Base-by-base conservation (phyloP, 2,888 invertebrate genomes). In the Lasioglossum leucozonium region DNA sequence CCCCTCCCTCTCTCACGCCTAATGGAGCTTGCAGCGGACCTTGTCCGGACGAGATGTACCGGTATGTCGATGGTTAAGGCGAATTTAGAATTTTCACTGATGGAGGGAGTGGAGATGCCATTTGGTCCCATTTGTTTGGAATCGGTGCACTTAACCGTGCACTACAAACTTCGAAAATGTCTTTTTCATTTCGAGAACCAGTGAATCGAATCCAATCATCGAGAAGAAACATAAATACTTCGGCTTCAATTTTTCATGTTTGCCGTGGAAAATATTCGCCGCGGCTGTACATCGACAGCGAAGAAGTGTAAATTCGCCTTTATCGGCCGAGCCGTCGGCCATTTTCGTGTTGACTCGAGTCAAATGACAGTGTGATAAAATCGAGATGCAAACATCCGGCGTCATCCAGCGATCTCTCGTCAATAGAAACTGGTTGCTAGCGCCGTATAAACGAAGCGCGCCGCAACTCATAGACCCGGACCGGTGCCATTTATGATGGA, bases 51-150 rank as follows among this genome's bases (percentile, higher is more conserved):
- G 79, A 85, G 77, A 44, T 74, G 22, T 51, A 75, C 78, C 65
- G 80, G 75, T 72, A 85, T 91, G 88, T 88, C 87, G 88, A 91
- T 85, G 81, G 90, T 88, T 82, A 87, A n/a, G 55, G n/a, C n/a
- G n/a, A 55, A 55, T n/a, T n/a, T 55, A 10, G 55, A 55, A n/a
- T 55, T n/a, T 55, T 55, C 51, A 10, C 51, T 5, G 5, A 47
- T 5, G 44, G 44, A 47, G 18, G 16, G 16, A 47, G 5, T n/a
- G n/a, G n/a, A n/a, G n/a, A n/a, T n/a, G n/a, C n/a, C n/a, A n/a
- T n/a, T n/a, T n/a, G n/a, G 34, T 34, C 34, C 34, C 34, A 34
- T 34, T 34, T 34, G 34, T 34, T 18, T 18, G 18, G 47, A 2
- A 18, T 47, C 6, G 47, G 47, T 0, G 22, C 47, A 8, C 47